These are phyloP conservation scores for Spodoptera picta DNA, from an alignment of 2,888 invertebrate genomes.

Conservation along the genomic window DNA sequence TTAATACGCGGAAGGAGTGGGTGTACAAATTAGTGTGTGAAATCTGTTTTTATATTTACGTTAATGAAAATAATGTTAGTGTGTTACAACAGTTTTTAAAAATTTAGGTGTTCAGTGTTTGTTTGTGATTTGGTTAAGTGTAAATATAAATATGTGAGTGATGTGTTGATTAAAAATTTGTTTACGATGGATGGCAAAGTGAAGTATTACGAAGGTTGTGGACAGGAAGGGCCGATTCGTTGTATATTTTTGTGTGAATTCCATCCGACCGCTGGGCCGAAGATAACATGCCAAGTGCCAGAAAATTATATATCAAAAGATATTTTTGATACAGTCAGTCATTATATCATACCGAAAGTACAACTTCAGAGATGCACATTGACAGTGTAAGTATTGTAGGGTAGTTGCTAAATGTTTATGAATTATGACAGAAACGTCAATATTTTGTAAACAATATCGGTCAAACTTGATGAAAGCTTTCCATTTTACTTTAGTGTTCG, in stretches of 20 bases:
- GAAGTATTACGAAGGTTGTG: constrained; percentile 88
- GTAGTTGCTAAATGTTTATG: constrained; percentile 18
- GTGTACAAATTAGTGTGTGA: constrained; percentile 33
- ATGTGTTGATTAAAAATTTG: constrained; percentile 56
- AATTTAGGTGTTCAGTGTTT: constrained; percentile 34
- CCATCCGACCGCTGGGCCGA: constrained; percentile 93
- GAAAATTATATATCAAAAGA: constrained; percentile 94
- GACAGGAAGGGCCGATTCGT: constrained; percentile 91
- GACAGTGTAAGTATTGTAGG: constrained; percentile 90
- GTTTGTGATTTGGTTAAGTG: constrained; percentile 34
- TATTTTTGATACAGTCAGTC: constrained; percentile 94
- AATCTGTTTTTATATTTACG: constrained; percentile 64
- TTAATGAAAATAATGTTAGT: constrained; percentile 57
- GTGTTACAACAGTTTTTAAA: constrained; percentile 49
- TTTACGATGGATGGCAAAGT: constrained; percentile 82
- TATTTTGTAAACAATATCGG: constrained; percentile 10
- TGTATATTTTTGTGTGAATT: constrained; percentile 94
- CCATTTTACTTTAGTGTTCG: constrained; percentile 1
- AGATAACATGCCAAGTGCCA: constrained; percentile 94
- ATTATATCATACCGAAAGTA: constrained; percentile 95
- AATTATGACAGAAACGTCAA: constrained; percentile 23
- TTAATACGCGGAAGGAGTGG: constrained; percentile 26
- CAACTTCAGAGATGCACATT: constrained; percentile 93
- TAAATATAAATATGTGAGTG: constrained; percentile 56
- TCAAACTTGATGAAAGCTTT: not conserved